Conservation (phyloP, 1,140 invertebrate species). For the Elysia chlorotica region DNA sequence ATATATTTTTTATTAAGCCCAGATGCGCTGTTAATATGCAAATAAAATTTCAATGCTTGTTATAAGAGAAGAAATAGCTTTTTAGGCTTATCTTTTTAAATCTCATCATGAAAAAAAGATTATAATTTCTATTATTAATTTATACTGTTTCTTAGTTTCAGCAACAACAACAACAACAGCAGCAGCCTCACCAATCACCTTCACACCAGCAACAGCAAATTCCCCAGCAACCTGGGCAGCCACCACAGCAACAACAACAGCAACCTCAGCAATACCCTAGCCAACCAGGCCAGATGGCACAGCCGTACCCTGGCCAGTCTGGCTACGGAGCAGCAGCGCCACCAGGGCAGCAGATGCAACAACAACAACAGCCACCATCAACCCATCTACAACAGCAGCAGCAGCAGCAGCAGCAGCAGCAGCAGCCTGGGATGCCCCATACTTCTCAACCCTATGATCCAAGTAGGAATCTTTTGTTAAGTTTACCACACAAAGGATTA, state of each 20-base stretch:
- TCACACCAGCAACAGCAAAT: neutral
- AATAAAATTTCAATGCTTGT: neutral
- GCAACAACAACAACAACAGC: neutral
- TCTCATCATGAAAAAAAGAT: neutral
- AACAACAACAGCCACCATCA: neutral
- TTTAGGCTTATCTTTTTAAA: neutral
- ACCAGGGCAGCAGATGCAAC: neutral
- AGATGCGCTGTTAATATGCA: neutral
- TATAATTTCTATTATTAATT: neutral
- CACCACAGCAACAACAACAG: slow-evolving; percentile 12
- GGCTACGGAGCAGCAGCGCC: neutral
- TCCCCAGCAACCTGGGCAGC: neutral
- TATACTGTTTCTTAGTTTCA: neutral
- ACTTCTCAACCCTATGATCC: neutral
- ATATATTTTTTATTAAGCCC: neutral
- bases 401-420: neutral
- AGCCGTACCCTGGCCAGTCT: slow-evolving; percentile 13
- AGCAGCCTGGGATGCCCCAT: neutral
- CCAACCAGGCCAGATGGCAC: slow-evolving; percentile 4
- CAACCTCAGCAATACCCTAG: neutral
- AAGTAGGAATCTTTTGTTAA: neutral
- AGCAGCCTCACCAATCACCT: neutral
- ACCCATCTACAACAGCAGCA: slow-evolving; percentile 3
- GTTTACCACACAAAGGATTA: neutral
- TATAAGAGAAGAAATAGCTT: no score